These are phyloP conservation scores for Oplegnathus fasciatus DNA, from an alignment of 2,113 vertebrate species.

Conservation along the genomic window DNA sequence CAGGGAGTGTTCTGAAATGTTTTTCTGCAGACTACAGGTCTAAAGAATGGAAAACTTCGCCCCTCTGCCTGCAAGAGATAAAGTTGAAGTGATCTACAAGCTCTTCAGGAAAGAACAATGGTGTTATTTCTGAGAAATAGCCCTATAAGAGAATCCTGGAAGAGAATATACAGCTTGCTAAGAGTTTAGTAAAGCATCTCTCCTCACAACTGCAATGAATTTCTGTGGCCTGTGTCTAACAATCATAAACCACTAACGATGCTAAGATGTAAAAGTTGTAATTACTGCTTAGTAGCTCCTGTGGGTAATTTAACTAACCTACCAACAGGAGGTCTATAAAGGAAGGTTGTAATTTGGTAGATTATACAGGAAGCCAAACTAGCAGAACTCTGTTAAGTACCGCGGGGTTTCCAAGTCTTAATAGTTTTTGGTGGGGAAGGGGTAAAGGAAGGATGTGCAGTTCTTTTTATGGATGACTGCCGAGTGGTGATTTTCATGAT, in stretches of 20 bases:
- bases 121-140: conserved; percentile 2
- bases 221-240: conserved; percentile 21
- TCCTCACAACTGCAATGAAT: conserved; percentile 20
- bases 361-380: conserved; percentile 63
- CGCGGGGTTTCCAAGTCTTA: conserved; percentile 33
- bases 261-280: conserved; percentile 59
- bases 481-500: conserved; percentile 14
- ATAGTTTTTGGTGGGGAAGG: conserved; percentile 34
- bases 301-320: conserved; percentile 73
- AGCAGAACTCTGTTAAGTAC: conserved; percentile 37
- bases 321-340: conserved; percentile 66
- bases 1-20: conserved; percentile 10
- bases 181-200: conserved; percentile 15
- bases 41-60: not conserved
- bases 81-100: not conserved
- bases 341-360: conserved; percentile 64
- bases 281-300: conserved; percentile 60
- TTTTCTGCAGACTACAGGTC: conserved; percentile 10
- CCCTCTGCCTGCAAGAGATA: not conserved
- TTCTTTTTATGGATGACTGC: conserved; percentile 42
- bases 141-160: not conserved
- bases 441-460: conserved; percentile 18
- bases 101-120: not conserved
- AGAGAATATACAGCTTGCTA: not conserved
- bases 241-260: conserved; percentile 64